These are phyloP conservation scores for Glareola pratincola DNA, from an alignment of 2,113 vertebrate genomes.

Conservation along the genomic window DNA sequence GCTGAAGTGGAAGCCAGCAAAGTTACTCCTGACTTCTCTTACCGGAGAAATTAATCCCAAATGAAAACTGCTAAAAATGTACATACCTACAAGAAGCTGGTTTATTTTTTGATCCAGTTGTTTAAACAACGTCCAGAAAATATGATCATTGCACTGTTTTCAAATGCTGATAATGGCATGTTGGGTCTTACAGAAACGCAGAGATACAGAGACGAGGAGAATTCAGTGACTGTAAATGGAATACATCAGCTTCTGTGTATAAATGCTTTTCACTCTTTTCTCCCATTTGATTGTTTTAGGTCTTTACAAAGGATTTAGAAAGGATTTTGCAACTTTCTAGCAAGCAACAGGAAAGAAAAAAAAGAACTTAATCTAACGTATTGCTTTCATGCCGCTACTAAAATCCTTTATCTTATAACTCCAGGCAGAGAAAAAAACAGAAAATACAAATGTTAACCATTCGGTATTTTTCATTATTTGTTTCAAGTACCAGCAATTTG, in stretches of 20 bases:
- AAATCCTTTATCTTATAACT: conserved; percentile 1
- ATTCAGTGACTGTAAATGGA: neutral
- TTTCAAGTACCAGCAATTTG: neutral
- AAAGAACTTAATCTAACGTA: neutral
- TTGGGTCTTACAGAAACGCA: neutral
- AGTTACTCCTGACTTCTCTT: neutral
- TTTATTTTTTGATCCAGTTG: neutral
- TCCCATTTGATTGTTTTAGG: neutral
- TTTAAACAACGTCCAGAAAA: neutral
- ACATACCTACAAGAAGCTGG: neutral
- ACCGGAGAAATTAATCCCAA: neutral
- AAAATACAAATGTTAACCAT: neutral
- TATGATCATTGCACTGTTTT: neutral
- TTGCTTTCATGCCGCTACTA: neutral
- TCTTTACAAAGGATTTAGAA: conserved; percentile 18
- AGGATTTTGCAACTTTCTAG: conserved; percentile 27
- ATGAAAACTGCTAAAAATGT: neutral
- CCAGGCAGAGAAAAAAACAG: neutral
- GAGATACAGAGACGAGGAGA: neutral
- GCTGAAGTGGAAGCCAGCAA: neutral
- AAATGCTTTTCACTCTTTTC: neutral
- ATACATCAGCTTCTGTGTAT: neutral
- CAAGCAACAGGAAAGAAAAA: neutral
- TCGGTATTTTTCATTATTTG: neutral
- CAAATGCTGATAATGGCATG: neutral